phyloP scores from a whole-genome alignment of 2,113 vertebrate genomes.

The Meles meles region DNA sequence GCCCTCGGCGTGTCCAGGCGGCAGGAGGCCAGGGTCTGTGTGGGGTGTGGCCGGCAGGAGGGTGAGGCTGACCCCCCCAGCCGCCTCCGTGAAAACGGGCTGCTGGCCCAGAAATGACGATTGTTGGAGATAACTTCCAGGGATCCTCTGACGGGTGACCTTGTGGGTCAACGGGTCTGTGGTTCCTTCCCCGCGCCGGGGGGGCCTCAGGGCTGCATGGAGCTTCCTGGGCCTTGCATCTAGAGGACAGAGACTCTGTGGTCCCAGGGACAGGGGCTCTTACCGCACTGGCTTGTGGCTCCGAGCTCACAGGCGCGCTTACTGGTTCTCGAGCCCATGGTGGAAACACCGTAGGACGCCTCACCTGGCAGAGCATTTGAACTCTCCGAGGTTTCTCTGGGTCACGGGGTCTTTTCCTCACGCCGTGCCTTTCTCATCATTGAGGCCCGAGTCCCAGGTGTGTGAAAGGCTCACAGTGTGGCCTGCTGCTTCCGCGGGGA shows the following conservation, averaged over 20 bases:
- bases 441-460: background rate
- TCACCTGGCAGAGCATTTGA: background rate
- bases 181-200: too few relatives aligned
- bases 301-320: accelerated
- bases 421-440: accelerated
- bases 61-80: background rate
- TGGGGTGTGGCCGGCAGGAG: background rate
- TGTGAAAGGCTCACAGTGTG: accelerated
- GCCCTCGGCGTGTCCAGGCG: accelerated
- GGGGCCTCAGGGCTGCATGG: background rate
- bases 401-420: background rate
- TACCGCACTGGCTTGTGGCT: background rate
- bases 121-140: background rate
- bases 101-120: accelerated
- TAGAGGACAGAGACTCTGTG: background rate
- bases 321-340: background rate
- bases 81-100: background rate
- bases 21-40: background rate
- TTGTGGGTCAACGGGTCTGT: accelerated
- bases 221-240: background rate
- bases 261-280: background rate
- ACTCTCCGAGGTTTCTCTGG: background rate
- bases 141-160: background rate
- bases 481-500: background rate
- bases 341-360: background rate